Base-by-base conservation (phyloP, 2,113 vertebrate species). In the Heterocephalus glaber region DNA sequence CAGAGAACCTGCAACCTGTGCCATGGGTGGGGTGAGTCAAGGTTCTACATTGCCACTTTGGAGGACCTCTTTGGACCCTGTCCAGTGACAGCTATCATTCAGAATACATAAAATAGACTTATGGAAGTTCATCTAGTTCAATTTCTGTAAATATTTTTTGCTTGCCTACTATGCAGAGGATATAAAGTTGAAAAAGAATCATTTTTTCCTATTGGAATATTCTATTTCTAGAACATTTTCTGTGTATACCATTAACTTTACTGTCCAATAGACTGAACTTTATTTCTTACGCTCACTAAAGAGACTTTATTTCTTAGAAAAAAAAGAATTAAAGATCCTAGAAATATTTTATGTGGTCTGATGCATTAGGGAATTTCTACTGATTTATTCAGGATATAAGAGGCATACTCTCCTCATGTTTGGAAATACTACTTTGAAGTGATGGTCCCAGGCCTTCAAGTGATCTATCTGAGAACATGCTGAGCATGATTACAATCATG, bases 401-500 rank as follows among this genome's bases (percentile, higher is more conserved):
- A 93, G 38, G n/a, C 16, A 72, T 30, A 44, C 11, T 77, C 28
- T 87, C 30, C 54, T 65, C n/a, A 5, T 83, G n/a, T 72, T 84
- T 70, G 66, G 93, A 19, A 84, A 77, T n/a, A 58, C 86, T 83
- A 20, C 77, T 70, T 84, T n/a, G 41, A 20, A 61, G 4, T 63
- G 33, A 65, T 76, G 28, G 10, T 65, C 41, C 41, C 60, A 26
- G 49, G n/a, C 13, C 56, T 80, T 88, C 24, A n/a, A 81, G 79
- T 60, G 49, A 74, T 84, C 82, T 65, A 10, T 66, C 33, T 66
- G 84, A 95, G 80, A 95, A 92, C 89, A 88, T 94, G 74, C 89
- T 77, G 52, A 91, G 80, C 58, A 20, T 84, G 76, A 77, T 86
- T 65, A 60, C 17, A 93, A 74, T 89, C 91, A 92, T 0, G 20